Conservation (phyloP, 2,113 vertebrate genomes). For the Mionectes macconnelli region DNA sequence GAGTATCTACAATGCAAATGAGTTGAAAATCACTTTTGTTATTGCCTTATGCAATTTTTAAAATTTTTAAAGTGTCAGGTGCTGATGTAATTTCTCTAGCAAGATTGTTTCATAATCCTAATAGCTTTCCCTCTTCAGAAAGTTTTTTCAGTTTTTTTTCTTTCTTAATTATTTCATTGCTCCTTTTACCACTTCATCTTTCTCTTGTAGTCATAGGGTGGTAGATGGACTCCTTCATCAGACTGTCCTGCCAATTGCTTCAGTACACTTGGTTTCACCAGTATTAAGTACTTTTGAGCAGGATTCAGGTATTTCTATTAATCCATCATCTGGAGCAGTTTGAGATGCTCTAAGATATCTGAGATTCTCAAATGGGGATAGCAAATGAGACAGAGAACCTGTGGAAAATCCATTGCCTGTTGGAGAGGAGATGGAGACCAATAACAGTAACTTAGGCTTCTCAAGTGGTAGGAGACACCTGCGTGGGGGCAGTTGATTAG, state of each 20-base stretch:
- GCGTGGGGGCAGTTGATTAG: fast-evolving
- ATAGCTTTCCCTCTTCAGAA: background rate
- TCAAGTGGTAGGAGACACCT: background rate
- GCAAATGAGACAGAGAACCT: background rate
- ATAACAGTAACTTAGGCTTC: background rate
- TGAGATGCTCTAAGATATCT: background rate
- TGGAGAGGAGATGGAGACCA: background rate
- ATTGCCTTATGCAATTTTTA: constrained; percentile 8
- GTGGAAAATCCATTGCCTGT: background rate
- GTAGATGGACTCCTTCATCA: background rate
- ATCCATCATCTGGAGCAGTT: background rate
- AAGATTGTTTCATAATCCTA: background rate
- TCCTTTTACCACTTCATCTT: background rate
- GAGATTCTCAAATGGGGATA: background rate
- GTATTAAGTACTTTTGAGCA: background rate
- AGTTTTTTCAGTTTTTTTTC: background rate
- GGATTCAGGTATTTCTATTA: background rate
- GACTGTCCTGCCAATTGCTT: background rate
- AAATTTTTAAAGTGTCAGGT: constrained; percentile 28
- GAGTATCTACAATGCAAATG: constrained; percentile 20
- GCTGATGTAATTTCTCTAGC: background rate
- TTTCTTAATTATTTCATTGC: background rate
- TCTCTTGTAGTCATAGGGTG: background rate
- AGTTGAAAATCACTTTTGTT: constrained; percentile 39
- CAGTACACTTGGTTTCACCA: background rate